phyloP scores from a whole-genome alignment of 2,888 invertebrate species.

The Nephrotoma appendiculata region DNA sequence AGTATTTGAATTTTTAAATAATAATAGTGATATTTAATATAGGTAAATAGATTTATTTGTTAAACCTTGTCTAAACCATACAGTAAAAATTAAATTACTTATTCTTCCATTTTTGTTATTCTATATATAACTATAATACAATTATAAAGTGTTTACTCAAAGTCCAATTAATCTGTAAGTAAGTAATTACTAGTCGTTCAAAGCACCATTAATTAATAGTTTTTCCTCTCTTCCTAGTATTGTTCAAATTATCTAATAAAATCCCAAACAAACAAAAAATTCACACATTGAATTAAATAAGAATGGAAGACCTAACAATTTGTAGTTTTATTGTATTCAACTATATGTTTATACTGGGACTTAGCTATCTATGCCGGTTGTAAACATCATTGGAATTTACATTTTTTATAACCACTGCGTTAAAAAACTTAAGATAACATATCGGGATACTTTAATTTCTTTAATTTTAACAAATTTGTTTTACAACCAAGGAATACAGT shows the following conservation, averaged over 20 bases:
- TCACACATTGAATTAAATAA: not conserved
- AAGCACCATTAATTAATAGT: not conserved
- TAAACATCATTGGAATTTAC: not conserved
- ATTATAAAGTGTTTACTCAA: not conserved
- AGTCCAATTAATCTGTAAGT: not conserved
- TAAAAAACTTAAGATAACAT: not conserved
- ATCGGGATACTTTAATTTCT: not conserved
- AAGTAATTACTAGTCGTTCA: not conserved
- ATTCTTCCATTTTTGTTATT: not conserved
- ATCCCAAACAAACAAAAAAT: not conserved
- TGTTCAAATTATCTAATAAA: not conserved
- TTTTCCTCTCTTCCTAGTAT: not conserved
- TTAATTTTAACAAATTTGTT: not conserved
- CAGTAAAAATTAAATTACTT: not conserved
- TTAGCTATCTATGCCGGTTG: not conserved
- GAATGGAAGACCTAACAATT: not conserved
- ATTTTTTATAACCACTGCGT: not conserved
- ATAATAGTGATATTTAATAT: not conserved
- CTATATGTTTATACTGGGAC: not conserved
- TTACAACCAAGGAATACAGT: conserved; percentile 1
- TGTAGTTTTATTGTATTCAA: not conserved
- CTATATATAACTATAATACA: not conserved
- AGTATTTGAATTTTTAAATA: not conserved
- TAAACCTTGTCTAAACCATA: not conserved
- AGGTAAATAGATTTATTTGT: not conserved